These are phyloP conservation scores for Hydrotaea cyrtoneurina DNA, from an alignment of 2,888 invertebrate species.

Conservation along the genomic window DNA sequence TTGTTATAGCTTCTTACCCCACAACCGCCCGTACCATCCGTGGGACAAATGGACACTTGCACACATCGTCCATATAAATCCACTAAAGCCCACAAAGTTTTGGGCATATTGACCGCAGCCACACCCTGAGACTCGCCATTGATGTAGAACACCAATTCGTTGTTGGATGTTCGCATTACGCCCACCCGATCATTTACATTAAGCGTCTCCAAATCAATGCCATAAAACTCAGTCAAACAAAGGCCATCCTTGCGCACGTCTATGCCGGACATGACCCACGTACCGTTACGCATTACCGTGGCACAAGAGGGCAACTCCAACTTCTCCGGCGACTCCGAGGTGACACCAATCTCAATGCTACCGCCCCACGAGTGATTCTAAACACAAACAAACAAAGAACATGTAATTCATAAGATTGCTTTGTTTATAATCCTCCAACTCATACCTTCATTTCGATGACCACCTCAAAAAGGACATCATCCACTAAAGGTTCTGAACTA, in stretches of 20 bases:
- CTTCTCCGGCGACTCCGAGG: slow-evolving; percentile 86
- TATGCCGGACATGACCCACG: slow-evolving; percentile 96
- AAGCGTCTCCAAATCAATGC: slow-evolving; percentile 90
- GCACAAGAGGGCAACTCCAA: slow-evolving; percentile 88
- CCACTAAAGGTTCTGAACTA: slow-evolving; percentile 88
- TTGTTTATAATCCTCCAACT: slow-evolving; percentile 30
- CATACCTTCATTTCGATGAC: slow-evolving; percentile 93
- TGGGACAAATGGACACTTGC: slow-evolving; percentile 84
- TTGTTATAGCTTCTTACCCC: slow-evolving; percentile 67
- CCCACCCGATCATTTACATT: slow-evolving; percentile 92
- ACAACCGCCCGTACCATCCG: slow-evolving; percentile 69
- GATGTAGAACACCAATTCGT: slow-evolving; percentile 92
- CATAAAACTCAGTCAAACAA: slow-evolving; percentile 91
- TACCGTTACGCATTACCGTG: slow-evolving; percentile 88
- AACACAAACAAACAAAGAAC: slow-evolving; percentile 21
- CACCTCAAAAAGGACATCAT: slow-evolving; percentile 93
- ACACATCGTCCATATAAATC: slow-evolving; percentile 92
- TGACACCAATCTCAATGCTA: slow-evolving; percentile 88
- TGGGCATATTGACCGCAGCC: slow-evolving; percentile 89
- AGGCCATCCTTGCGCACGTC: slow-evolving; percentile 93
- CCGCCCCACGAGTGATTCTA: slow-evolving; percentile 91
- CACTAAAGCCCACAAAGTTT: slow-evolving; percentile 88
- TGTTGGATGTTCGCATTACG: slow-evolving; percentile 90
- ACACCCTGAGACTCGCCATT: slow-evolving; percentile 94
- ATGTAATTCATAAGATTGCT: not conserved